Percentiles rank a stretch among this genome's conserved stretches.
These are phyloP conservation scores for Excalfactoria chinensis DNA, from an alignment of 2,113 vertebrate genomes.

Conservation along the genomic window DNA sequence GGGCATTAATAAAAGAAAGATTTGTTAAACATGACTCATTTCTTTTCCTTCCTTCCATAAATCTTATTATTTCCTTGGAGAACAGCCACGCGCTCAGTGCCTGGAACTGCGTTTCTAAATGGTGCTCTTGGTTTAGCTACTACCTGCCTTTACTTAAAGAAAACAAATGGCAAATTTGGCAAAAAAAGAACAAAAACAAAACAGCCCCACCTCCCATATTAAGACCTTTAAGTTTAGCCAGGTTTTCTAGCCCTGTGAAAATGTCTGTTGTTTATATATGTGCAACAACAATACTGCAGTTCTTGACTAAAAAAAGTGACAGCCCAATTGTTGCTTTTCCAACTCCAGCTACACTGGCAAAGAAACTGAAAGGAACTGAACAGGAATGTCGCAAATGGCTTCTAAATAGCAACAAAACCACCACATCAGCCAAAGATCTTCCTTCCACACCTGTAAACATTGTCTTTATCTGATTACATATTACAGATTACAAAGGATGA, in stretches of 20 bases:
- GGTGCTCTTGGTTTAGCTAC: background rate
- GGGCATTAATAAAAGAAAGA: constrained; percentile 23
- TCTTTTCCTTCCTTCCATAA: background rate
- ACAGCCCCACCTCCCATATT: background rate
- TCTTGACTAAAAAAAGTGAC: background rate
- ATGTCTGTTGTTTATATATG: background rate
- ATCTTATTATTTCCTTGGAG: constrained; percentile 18
- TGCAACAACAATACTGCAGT: background rate
- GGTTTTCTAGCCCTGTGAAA: background rate
- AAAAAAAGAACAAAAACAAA: background rate
- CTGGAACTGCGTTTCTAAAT: background rate
- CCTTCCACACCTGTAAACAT: background rate
- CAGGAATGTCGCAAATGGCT: background rate
- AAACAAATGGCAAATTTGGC: background rate
- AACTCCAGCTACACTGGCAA: background rate
- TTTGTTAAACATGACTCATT: constrained; percentile 2
- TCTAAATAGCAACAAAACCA: background rate
- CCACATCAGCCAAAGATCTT: background rate
- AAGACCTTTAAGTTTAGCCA: background rate
- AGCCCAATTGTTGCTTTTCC: background rate
- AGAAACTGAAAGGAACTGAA: constrained; percentile 1
- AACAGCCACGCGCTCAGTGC: background rate
- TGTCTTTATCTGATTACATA: background rate
- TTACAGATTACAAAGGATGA: background rate
- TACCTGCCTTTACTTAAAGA: background rate